phyloP scores from a whole-genome alignment of 2,113 vertebrate genomes.

The Petromus typicus region DNA sequence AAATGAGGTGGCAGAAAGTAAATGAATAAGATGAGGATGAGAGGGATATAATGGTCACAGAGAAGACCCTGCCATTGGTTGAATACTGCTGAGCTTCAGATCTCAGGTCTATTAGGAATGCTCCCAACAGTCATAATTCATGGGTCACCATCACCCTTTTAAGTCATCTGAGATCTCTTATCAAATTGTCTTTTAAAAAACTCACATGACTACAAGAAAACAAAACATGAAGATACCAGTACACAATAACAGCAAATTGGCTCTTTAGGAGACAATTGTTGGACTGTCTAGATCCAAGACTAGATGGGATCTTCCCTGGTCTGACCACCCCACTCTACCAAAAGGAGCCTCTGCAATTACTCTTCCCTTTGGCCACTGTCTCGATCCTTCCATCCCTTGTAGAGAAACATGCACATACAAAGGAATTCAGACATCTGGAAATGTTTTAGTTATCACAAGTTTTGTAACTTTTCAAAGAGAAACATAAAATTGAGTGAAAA shows the following conservation, averaged over 20 bases:
- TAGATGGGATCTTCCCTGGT: neutral
- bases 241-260: neutral
- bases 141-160: neutral
- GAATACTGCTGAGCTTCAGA: neutral
- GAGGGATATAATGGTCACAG: neutral
- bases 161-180: neutral
- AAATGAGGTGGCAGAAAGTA: neutral
- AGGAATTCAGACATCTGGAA: constrained; percentile 77
- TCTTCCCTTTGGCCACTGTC: constrained; percentile 19
- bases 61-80: neutral
- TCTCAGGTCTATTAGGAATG: neutral
- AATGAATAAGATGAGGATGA: neutral
- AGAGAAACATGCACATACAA: constrained; percentile 49
- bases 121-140: neutral
- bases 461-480: constrained; percentile 76
- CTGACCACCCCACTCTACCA: neutral
- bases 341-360: neutral
- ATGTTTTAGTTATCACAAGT: constrained; percentile 74
- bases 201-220: neutral
- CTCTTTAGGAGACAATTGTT: neutral
- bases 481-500: constrained; percentile 77
- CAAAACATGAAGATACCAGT: neutral
- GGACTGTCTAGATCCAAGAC: neutral
- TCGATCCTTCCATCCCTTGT: neutral
- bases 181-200: neutral